phyloP scores from a whole-genome alignment of 2,113 vertebrate species.

The Rhea pennata region DNA sequence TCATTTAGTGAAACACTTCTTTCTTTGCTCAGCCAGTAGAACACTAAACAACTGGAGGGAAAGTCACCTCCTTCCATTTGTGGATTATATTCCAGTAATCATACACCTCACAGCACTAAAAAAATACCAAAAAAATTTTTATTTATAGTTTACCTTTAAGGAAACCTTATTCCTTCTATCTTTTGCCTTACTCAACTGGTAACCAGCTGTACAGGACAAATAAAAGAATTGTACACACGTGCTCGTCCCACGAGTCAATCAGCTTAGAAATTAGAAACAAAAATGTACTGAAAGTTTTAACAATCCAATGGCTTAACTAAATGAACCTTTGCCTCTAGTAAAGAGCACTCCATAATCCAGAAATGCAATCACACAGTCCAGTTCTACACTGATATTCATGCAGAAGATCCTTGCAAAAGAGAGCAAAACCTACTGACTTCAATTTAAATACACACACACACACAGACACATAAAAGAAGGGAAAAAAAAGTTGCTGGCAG shows the following conservation, averaged over 20 bases:
- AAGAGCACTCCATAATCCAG: neutral
- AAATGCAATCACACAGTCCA: neutral
- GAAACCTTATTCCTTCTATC: neutral
- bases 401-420: neutral
- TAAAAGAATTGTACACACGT: neutral
- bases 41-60: neutral
- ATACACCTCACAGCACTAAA: neutral
- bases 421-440: neutral
- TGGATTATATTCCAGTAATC: neutral
- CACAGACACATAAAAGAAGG: no score
- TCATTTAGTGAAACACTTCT: neutral
- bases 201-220: neutral
- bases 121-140: neutral
- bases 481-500: neutral
- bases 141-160: neutral
- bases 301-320: neutral
- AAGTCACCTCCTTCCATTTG: neutral
- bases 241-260: accelerated
- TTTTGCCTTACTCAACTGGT: neutral
- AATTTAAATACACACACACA: neutral
- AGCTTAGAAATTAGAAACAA: neutral
- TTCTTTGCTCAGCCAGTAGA: accelerated
- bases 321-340: accelerated
- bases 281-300: accelerated
- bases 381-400: neutral